Evolutionary conservation across 2,888 invertebrate species (phyloP).

Genomic region (Brachynemurus nebulosus): DNA sequence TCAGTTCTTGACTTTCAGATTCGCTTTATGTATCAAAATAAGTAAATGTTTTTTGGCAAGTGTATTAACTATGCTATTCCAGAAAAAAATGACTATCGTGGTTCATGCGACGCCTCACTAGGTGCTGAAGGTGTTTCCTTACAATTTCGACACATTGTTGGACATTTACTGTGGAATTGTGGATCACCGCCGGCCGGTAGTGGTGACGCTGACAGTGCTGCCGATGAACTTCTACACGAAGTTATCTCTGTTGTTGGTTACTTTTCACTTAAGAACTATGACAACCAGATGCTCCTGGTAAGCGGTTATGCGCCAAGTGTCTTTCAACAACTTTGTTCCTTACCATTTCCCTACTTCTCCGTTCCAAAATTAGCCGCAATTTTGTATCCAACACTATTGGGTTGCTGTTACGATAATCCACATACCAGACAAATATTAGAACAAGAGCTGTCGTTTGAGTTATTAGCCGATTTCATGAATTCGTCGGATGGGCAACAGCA

Average conservation of each 20-base stretch:
- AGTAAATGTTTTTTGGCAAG: no score
- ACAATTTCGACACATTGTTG: constrained; percentile 76
- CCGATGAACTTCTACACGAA: constrained; percentile 58
- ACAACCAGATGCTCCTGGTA: constrained; percentile 63
- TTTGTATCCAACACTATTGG: constrained; percentile 68
- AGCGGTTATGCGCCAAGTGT: constrained; percentile 65
- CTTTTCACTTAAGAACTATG: constrained; percentile 64
- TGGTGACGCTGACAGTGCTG: constrained; percentile 35
- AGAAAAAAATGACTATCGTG: no score
- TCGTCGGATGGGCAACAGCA: constrained; percentile 37
- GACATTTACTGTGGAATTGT: constrained; percentile 61
- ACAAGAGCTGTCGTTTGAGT: constrained; percentile 50
- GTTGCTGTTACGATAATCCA: constrained; percentile 48
- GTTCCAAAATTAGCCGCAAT: constrained; percentile 53
- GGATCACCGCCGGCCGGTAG: constrained; percentile 28
- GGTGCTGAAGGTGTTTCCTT: constrained; percentile 74
- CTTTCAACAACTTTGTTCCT: constrained; percentile 67
- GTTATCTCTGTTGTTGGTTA: constrained; percentile 70
- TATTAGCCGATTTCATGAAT: constrained; percentile 41
- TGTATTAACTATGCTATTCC: no score
- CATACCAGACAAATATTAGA: constrained; percentile 63
- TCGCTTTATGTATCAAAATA: no score
- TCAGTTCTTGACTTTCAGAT: no score
- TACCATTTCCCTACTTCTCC: constrained; percentile 79
- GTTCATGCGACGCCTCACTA: no score